Base-by-base conservation (phyloP, 2,113 vertebrate species). In the Myocastor coypus region DNA sequence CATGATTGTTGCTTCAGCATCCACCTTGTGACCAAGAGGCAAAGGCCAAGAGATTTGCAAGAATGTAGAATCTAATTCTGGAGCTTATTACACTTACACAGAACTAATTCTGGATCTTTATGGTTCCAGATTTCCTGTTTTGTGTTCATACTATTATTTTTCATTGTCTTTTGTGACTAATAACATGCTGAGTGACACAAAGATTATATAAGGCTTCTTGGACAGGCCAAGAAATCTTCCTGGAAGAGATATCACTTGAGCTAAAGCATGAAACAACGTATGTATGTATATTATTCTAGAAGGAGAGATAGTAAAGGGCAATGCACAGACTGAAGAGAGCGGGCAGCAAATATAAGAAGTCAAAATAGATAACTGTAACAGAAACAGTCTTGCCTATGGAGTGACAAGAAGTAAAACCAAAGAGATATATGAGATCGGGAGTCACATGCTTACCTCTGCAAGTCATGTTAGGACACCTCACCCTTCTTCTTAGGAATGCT, bases 41-140 rank as follows among this genome's bases (percentile, higher is more conserved):
- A 94, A 96, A 96, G 75, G 24, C 7, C 80, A 85, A 89, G 40
- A 28, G 68, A 89, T 55, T n/a, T 63, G 16, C 24, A 71, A 59
- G 52, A 75, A 75, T 68, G 11, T 40, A 32, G 20, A 88, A 91
- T 85, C 42, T 34, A 85, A 24, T 83, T 73, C 34, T 87, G n/a
- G 19, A 37, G 24, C 87, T 73, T 73, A 8, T 92, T 30, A 7
- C 42, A 4, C 66, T 66, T 42, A 24, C 42, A 37, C 16, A 68
- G 24, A 91, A 80, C 7, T 69, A 91, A 80, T 68, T 32, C 22
- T 82, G 11, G 14, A 50, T 77, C 85, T 78, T 7, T 82, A 5
- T 71, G 42, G 42, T 75, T 89, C 22, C 87, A 59, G 14, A 87
- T 80, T 81, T 87, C 63, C 64, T 82, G 3, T 81, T 69, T 84